Evolutionary conservation across 1,140 invertebrate species (phyloP).

Genomic region (Cyphomyrmex costatus): DNA sequence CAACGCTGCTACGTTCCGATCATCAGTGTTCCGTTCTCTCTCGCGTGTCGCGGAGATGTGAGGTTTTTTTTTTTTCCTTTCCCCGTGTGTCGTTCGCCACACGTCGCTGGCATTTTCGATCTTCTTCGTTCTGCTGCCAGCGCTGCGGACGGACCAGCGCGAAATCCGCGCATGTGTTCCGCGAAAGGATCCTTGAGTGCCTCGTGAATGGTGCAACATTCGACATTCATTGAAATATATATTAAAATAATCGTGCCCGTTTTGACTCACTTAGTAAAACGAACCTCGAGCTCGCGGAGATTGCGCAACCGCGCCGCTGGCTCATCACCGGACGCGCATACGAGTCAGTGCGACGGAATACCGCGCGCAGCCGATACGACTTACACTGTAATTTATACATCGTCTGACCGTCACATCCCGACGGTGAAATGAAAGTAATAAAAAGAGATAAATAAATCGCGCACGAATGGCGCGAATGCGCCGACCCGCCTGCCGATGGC

Average conservation of each 20-base stretch:
- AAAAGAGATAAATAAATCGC: constrained; percentile 61
- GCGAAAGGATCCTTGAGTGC: constrained; percentile 27
- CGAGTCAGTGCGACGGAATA: constrained; percentile 48
- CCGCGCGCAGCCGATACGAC: constrained; percentile 43
- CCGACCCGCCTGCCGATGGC: constrained; percentile 13
- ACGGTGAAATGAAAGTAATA: constrained; percentile 63
- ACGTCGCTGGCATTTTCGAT: not conserved
- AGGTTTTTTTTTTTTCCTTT: not conserved
- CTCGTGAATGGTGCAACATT: constrained; percentile 52
- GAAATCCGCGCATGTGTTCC: constrained; percentile 24
- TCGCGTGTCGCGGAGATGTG: constrained; percentile 58
- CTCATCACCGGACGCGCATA: constrained; percentile 33
- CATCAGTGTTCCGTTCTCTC: constrained; percentile 61
- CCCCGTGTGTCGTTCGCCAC: not conserved
- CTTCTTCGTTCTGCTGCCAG: not conserved
- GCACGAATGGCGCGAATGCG: constrained; percentile 13
- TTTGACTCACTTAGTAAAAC: constrained; percentile 69
- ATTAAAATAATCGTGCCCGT: constrained; percentile 68
- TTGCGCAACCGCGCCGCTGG: constrained; percentile 65
- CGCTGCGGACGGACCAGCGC: not conserved
- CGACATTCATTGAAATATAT: constrained; percentile 65
- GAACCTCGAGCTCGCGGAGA: constrained; percentile 58
- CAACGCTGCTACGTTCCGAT: constrained; percentile 38
- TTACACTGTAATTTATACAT: constrained; percentile 69
- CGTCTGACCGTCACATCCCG: constrained; percentile 52